Evolutionary conservation across 1,140 invertebrate species (phyloP).

Genomic region (Anadara kagoshimensis): DNA sequence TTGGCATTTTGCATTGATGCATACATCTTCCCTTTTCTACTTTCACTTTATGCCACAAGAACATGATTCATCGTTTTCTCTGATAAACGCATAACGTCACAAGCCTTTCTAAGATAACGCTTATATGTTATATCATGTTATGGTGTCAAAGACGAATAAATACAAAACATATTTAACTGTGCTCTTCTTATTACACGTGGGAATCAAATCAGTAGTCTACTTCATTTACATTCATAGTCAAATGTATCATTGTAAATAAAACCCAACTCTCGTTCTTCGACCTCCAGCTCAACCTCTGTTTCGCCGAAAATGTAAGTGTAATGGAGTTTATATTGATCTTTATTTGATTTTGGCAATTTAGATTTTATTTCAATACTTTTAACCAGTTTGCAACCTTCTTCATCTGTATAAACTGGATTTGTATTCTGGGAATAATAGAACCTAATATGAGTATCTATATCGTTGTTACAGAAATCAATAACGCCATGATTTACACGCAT

Average conservation of each 20-base stretch:
- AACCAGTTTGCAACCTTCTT: conserved; percentile 14
- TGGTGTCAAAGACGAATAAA: neutral
- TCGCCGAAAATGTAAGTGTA: conserved; percentile 25
- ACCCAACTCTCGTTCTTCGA: conserved; percentile 19
- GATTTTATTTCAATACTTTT: conserved; percentile 16
- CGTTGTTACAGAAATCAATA: conserved; percentile 8
- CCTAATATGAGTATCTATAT: conserved; percentile 16
- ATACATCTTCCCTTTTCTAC: neutral
- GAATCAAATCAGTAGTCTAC: too few relatives aligned
- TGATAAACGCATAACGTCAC: neutral
- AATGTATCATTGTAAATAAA: conserved; percentile 2
- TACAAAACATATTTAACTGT: neutral
- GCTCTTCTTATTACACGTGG: neutral
- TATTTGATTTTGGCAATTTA: conserved; percentile 17
- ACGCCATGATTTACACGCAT: conserved; percentile 3
- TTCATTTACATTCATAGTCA: too few relatives aligned
- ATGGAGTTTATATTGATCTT: neutral
- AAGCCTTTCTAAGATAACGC: neutral
- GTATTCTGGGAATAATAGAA: too few relatives aligned
- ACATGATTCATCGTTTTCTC: neutral
- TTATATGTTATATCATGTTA: neutral
- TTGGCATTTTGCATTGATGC: neutral
- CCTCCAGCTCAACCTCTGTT: conserved; percentile 25
- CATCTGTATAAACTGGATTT: conserved; percentile 17
- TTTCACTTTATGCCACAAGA: too few relatives aligned